Percentiles rank a stretch among this genome's conserved stretches.
Conservation (phyloP, 2,113 vertebrate genomes). For the Trematomus loennbergii region DNA sequence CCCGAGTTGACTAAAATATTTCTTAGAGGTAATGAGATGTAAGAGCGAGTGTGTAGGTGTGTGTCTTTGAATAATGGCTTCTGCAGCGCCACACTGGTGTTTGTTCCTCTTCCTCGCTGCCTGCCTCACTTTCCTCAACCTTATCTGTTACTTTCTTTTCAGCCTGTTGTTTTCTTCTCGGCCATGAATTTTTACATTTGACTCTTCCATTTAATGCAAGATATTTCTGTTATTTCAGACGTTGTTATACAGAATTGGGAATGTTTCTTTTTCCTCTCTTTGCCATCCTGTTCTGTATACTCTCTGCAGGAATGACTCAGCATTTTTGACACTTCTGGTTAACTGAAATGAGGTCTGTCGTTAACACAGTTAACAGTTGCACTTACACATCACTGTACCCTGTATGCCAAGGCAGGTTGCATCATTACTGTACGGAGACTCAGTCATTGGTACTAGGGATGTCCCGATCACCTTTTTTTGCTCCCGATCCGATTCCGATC, state of each 20-base stretch:
- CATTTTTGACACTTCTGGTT: no score
- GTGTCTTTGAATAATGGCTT: slow-evolving; percentile 46
- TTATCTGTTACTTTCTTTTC: slow-evolving; percentile 42
- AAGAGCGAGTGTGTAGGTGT: slow-evolving; percentile 12
- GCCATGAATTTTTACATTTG: slow-evolving; percentile 23
- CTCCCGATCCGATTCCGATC: no score
- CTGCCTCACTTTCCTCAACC: slow-evolving; percentile 38
- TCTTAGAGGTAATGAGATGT: slow-evolving; percentile 51
- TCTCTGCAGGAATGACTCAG: no score
- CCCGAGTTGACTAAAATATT: slow-evolving; percentile 27
- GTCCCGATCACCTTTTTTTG: no score
- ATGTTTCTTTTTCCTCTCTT: background rate
- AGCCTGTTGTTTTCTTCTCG: slow-evolving; percentile 13
- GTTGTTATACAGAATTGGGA: background rate
- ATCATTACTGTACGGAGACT: no score
- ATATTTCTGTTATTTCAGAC: background rate
- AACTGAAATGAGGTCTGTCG: no score
- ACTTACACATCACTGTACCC: no score
- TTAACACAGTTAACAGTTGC: no score
- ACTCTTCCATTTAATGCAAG: background rate
- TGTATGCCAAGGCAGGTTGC: no score
- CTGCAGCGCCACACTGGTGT: slow-evolving; percentile 15
- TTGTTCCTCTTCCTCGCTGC: slow-evolving; percentile 42
- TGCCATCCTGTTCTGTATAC: background rate
- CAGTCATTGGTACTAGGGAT: no score